These are phyloP conservation scores for Popillia japonica DNA, from an alignment of 1,140 invertebrate genomes.

Conservation along the genomic window DNA sequence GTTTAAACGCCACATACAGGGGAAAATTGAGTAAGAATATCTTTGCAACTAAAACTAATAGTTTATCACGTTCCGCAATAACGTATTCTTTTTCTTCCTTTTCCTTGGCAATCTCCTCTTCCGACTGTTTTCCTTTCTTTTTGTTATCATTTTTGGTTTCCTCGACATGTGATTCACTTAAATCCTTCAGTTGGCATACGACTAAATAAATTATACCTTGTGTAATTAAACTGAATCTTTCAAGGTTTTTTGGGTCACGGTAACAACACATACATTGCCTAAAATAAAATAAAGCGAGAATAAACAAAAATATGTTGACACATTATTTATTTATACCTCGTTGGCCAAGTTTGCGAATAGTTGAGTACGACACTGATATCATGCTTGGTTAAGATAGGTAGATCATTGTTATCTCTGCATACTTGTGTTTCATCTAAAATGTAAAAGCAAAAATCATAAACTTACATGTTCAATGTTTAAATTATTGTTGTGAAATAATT, in stretches of 20 bases:
- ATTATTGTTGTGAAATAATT: background rate
- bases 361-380: constrained; percentile 57
- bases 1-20: constrained; percentile 91
- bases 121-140: constrained; percentile 46
- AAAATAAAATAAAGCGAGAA: constrained; percentile 52
- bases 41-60: constrained; percentile 81
- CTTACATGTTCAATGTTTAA: background rate
- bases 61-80: constrained; percentile 78
- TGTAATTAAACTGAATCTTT: constrained; percentile 84
- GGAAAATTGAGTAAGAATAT: constrained; percentile 90
- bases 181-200: constrained; percentile 76
- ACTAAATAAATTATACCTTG: constrained; percentile 81
- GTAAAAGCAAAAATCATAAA: background rate
- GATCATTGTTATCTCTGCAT: constrained; percentile 55
- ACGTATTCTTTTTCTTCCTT: constrained; percentile 52
- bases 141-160: constrained; percentile 61
- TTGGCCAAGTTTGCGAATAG: constrained; percentile 59
- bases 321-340: constrained; percentile 51
- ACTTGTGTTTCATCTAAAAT: constrained; percentile 58
- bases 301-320: background rate
- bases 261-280: constrained; percentile 94
- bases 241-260: constrained; percentile 88
- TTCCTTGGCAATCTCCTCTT: constrained; percentile 46
- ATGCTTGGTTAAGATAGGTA: constrained; percentile 54
- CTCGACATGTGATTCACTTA: constrained; percentile 63